These are phyloP conservation scores for Chrysolina oricalcia DNA, from an alignment of 2,888 invertebrate genomes.

Conservation along the genomic window DNA sequence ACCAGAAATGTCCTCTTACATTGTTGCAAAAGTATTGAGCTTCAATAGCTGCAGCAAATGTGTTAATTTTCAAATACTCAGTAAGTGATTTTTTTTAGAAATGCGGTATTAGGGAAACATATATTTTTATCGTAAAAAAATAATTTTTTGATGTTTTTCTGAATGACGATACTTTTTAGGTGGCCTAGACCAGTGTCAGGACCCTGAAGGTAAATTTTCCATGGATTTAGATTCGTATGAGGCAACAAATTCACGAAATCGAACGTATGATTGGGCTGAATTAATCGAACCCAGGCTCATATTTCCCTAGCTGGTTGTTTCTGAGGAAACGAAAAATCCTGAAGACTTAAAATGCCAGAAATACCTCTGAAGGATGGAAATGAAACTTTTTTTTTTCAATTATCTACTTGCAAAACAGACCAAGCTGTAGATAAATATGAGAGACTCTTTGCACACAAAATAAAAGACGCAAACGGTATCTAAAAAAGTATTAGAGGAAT, in stretches of 20 bases:
- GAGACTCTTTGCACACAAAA: no score
- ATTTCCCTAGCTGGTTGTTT: constrained; percentile 19
- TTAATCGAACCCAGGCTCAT: constrained; percentile 46
- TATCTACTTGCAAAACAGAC: no score
- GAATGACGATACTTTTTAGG: constrained; percentile 29
- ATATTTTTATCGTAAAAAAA: neutral
- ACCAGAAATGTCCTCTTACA: constrained; percentile 42
- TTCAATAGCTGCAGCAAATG: constrained; percentile 26
- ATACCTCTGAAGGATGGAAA: no score
- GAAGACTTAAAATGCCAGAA: no score
- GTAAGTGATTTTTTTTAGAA: constrained; percentile 55
- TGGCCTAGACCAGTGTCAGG: constrained; percentile 37
- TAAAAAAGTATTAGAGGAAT: no score
- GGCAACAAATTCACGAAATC: neutral
- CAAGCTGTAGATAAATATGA: no score
- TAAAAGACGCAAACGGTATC: no score
- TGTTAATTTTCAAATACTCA: constrained; percentile 41
- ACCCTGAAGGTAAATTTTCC: constrained; percentile 38
- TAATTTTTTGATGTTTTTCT: neutral
- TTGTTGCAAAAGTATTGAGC: constrained; percentile 40
- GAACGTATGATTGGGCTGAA: constrained; percentile 36
- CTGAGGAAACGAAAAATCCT: no score
- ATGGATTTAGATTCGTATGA: constrained; percentile 18
- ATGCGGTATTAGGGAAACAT: neutral
- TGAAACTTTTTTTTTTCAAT: no score